These are phyloP conservation scores for Drosophila austrosaltans DNA, from an alignment of 2,888 invertebrate genomes.

Conservation along the genomic window DNA sequence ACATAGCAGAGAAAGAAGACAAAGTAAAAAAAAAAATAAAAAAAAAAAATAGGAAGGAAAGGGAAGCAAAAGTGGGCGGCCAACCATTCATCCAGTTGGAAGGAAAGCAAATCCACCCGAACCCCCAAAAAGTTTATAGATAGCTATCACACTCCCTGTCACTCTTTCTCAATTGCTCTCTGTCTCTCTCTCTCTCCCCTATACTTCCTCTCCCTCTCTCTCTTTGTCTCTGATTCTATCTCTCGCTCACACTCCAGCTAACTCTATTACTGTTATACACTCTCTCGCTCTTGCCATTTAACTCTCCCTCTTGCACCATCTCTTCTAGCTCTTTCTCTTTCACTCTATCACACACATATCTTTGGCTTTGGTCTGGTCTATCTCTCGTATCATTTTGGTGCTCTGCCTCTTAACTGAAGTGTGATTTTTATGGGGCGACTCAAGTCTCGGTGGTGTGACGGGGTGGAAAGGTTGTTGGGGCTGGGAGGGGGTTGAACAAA, in stretches of 20 bases:
- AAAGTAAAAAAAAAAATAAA: neutral
- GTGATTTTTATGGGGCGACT: conserved; percentile 52
- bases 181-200: neutral
- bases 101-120: conserved; percentile 20
- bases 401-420: conserved; percentile 34
- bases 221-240: neutral
- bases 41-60: neutral
- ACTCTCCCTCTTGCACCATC: neutral
- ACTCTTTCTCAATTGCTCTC: conserved; percentile 10
- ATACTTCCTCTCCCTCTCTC: neutral
- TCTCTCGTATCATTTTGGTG: conserved; percentile 26
- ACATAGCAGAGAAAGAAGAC: conserved; percentile 3
- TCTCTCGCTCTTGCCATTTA: neutral
- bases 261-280: neutral
- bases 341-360: conserved; percentile 1
- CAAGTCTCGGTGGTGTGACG: neutral
- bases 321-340: too few relatives aligned
- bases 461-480: neutral
- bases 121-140: conserved; percentile 15
- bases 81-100: conserved; percentile 13
- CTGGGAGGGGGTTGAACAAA: neutral
- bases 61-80: conserved; percentile 21
- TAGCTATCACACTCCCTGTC: conserved; percentile 13
- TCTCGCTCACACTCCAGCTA: neutral
- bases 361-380: conserved; percentile 10